Conservation (phyloP, 2,888 invertebrate genomes). For the Apantesis nais region DNA sequence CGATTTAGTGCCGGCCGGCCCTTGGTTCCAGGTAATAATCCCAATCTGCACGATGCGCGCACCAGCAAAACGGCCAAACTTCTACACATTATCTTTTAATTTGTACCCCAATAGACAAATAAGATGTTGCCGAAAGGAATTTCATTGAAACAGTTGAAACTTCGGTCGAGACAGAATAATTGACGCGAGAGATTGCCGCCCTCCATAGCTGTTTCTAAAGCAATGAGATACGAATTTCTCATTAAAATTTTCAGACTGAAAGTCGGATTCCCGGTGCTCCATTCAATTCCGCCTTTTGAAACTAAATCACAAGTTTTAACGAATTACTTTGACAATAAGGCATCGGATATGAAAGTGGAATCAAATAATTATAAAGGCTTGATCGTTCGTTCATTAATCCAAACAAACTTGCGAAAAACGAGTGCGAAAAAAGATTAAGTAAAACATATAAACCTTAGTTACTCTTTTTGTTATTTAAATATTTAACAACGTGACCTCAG, state of each 20-base stretch:
- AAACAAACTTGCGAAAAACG: conserved; percentile 21
- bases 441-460: background rate
- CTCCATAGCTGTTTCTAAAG: conserved; percentile 70
- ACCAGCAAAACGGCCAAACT: conserved; percentile 78
- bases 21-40: conserved; percentile 78
- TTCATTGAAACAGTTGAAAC: conserved; percentile 65
- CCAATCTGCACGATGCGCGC: conserved; percentile 73
- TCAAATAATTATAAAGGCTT: conserved; percentile 48
- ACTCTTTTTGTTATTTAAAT: background rate
- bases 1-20: conserved; percentile 31
- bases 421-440: background rate
- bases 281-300: conserved; percentile 79
- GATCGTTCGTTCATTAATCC: conserved; percentile 27
- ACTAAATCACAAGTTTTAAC: conserved; percentile 78
- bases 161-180: conserved; percentile 70
- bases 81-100: conserved; percentile 80
- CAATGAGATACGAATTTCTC: conserved; percentile 81
- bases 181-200: conserved; percentile 68
- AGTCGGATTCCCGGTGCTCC: conserved; percentile 70
- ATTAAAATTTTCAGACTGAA: conserved; percentile 78
- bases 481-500: too few relatives aligned
- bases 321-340: conserved; percentile 76
- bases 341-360: conserved; percentile 65
- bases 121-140: conserved; percentile 68
- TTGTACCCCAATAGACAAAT: conserved; percentile 70